Evolutionary conservation across 2,113 vertebrate species (phyloP), one percentile per base, ranked within the genome.

Genomic region (Oryzias curvinotus): DNA sequence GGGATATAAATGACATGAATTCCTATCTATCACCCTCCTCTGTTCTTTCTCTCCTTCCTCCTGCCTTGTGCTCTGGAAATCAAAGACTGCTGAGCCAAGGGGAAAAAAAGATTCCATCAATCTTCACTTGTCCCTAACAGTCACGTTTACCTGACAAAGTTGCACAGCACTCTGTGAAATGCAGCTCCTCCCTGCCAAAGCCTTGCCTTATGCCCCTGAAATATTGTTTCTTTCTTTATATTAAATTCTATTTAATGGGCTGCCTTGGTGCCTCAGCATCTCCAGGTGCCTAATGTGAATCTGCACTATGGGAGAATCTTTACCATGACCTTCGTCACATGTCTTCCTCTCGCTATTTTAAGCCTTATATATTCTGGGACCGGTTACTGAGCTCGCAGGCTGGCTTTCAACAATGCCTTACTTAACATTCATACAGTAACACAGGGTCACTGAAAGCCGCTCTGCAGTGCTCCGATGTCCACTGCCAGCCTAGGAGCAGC

Each of bases 61-160:
- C 68, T 69, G 57, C 41, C 77, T 56, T 73, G 73, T 68, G 74
- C 81, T 68, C 76, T 78, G 71, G 78, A 90, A 86, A 90, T 90
- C 82, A 87, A 86, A 84, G 83, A 90, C 71, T 89, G 90, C 90
- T 90, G 89, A 91, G 88, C 84, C 85, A 90, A 73, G 87, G 71
- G 85, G 70, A 88, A 85, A 84, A 23, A 78, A 78, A 78, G 75
- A 80, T 75, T 57, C 78, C 85, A 89, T 90, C 87, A 87, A 88
- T 91, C 90, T 89, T 75, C 44, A 45, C 83, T 70, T 83, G 84
- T 91, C 85, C 72, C 88, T 77, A 75, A 81, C 74, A 83, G 87
- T 89, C 85, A 86, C 85, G 83, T 88, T 87, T 82, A 87, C 88
- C 87, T 89, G 84, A 86, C 83, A 82, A 73, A 88, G 79, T 86